Evolutionary conservation across 2,888 invertebrate genomes (phyloP).

Genomic region (Rotaria macrura): DNA sequence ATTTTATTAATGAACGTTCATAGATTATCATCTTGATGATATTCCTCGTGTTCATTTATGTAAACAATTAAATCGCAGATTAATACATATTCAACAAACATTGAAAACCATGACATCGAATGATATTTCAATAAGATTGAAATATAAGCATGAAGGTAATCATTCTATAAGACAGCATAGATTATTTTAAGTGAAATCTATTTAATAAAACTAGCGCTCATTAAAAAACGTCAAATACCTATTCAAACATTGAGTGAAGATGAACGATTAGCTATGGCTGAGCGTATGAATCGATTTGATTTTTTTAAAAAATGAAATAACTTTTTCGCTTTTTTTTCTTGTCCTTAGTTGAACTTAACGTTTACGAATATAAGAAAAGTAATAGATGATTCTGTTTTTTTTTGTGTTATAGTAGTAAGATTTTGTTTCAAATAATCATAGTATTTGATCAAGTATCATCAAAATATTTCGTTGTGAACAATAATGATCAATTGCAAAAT

Average conservation of each 20-base stretch:
- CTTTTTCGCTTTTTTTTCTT: neutral
- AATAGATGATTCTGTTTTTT: neutral
- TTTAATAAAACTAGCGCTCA: neutral
- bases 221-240: neutral
- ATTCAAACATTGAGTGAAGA: neutral
- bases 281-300: neutral
- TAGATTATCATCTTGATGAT: neutral
- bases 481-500: neutral
- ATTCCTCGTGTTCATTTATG: neutral
- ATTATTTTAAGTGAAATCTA: neutral
- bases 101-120: neutral
- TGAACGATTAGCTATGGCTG: neutral
- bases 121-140: constrained; percentile 2
- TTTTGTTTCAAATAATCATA: neutral
- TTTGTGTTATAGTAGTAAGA: neutral
- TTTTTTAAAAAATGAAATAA: neutral
- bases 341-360: constrained; percentile 7
- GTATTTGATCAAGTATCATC: neutral
- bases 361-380: neutral
- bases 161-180: neutral
- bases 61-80: neutral
- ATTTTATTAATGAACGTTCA: neutral
- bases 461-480: neutral
- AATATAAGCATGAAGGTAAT: constrained; percentile 14
- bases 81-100: neutral